These are phyloP conservation scores for Gorsachius magnificus DNA, from an alignment of 2,797 vertebrate species.

Conservation along the genomic window DNA sequence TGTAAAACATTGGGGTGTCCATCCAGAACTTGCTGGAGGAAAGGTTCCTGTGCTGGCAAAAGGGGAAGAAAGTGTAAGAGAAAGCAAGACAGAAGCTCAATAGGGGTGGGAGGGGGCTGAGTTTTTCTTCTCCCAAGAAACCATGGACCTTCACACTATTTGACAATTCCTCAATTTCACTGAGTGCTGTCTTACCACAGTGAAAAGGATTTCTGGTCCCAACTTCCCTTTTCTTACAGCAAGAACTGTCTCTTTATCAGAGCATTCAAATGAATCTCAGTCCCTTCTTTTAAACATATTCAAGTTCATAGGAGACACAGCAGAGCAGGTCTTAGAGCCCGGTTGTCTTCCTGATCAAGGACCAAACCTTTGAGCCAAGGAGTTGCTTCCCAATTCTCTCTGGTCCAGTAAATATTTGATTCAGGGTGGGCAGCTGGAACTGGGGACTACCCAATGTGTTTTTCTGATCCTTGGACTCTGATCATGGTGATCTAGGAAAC, in stretches of 20 bases:
- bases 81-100: neutral
- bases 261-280: neutral
- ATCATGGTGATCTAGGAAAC: neutral
- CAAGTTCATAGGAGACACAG: neutral
- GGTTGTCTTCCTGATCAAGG: neutral
- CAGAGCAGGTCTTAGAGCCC: neutral
- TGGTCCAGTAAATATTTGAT: neutral
- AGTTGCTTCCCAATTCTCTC: neutral
- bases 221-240: neutral
- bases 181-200: neutral
- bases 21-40: neutral
- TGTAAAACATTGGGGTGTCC: neutral
- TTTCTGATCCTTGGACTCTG: neutral
- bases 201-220: neutral
- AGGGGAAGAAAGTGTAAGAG: neutral
- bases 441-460: neutral
- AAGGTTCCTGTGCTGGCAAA: neutral
- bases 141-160: neutral
- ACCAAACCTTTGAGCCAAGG: neutral
- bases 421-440: neutral
- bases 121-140: neutral
- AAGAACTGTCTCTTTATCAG: neutral
- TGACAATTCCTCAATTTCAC: neutral
- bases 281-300: neutral
- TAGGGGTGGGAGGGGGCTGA: neutral